Percentiles rank a stretch among this genome's conserved stretches.
These are phyloP conservation scores for Chrysomela aeneicollis DNA, from an alignment of 2,888 invertebrate species.

Conservation along the genomic window DNA sequence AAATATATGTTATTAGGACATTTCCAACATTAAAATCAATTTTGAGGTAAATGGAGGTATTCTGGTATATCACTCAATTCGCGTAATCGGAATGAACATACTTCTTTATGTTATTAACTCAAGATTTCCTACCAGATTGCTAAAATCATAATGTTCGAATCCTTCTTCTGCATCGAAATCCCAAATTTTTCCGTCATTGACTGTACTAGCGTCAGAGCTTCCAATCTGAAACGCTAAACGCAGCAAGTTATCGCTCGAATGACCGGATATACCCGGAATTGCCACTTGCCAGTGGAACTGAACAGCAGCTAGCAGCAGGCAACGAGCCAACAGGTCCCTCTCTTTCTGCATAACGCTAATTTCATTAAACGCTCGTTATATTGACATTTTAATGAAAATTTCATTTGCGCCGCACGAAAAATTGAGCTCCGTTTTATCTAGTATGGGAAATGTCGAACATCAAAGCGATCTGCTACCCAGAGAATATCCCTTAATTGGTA, in stretches of 20 bases:
- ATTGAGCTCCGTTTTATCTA: constrained; percentile 52
- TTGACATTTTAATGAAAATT: constrained; percentile 60
- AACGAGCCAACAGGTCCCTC: constrained; percentile 53
- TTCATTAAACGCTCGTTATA: constrained; percentile 58
- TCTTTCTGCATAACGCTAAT: constrained; percentile 56
- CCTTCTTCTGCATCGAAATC: too few relatives aligned
- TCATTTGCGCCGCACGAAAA: constrained; percentile 56
- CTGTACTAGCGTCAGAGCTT: not conserved
- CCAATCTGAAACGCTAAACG: not conserved
- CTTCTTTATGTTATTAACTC: too few relatives aligned
- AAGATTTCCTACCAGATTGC: too few relatives aligned
- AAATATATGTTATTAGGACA: too few relatives aligned
- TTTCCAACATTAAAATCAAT: too few relatives aligned
- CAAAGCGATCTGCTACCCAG: constrained; percentile 46
- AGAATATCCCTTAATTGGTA: constrained; percentile 49
- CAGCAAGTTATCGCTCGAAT: not conserved
- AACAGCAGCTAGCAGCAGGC: not conserved
- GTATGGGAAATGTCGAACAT: constrained; percentile 51
- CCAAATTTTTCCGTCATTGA: not conserved
- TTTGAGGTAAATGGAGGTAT: too few relatives aligned
- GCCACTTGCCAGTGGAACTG: not conserved
- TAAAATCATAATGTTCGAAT: too few relatives aligned
- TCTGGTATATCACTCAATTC: too few relatives aligned
- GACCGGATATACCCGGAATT: not conserved
- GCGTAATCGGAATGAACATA: too few relatives aligned